Base-by-base conservation (phyloP, 1,140 invertebrate genomes). In the Aphelenchoides avenae region DNA sequence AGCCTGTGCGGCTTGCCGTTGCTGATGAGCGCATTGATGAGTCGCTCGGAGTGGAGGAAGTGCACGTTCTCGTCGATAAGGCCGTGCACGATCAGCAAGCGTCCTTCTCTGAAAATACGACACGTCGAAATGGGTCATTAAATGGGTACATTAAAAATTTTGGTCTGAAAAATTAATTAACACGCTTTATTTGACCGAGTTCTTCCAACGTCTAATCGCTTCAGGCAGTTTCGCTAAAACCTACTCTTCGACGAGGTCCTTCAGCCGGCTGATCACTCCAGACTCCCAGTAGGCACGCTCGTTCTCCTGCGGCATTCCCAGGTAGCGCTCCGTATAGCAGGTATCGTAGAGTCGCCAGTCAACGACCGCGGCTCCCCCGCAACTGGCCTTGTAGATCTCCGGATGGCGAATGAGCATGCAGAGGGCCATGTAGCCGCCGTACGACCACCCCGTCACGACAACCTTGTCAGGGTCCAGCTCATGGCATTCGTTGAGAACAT, bases 21-120 rank as follows among this genome's bases (percentile, higher is more conserved):
- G 66, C 87, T 86, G 40, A 95, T 85, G 46, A 98, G 81, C 42
- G 87, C 86, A 73, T 89, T 87, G 27, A 98, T 87, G 41, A 98
- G 78, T 63, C 88, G 85, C 77, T 87, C 89, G 9, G 92, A 94
- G 77, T 98, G 92, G 66, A 86, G 86, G 78, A 98, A 97, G 79
- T 98, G 94, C n/a, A 99, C 94, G 78, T 98, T 99, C 80, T 99
- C 94, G 79, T 99, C 94, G 50, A 94, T 91, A 41, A 96, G 81
- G 5, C 94, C 94, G 79, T 99, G 94, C 65, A 97, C 89, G 36
- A 98, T 91, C n/a, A 99, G 80, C 37, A 98, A 78, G 52, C 91
- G 83, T 77, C 91, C 91, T 76, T 91, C 89, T 75, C 88, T 89
- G 74, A 29, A 72, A 70, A 44, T n/a, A n/a, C n/a, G n/a, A n/a